Base-by-base conservation (phyloP, 2,888 invertebrate species). In the Tromatobia lineatoria region DNA sequence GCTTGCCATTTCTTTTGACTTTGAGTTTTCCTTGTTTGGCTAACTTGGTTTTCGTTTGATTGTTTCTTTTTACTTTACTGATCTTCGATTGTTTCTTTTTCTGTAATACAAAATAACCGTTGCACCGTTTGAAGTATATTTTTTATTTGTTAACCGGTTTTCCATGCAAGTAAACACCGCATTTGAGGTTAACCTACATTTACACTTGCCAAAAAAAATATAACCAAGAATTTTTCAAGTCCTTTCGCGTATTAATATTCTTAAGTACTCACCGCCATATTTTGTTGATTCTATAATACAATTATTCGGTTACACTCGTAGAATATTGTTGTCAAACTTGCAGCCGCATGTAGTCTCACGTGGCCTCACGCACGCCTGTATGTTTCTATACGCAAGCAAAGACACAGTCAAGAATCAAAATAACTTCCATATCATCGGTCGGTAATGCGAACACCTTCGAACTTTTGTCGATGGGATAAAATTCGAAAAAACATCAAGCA, bases 41-140 rank as follows among this genome's bases (percentile, higher is more conserved):
- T 15, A 94, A 89, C 85, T 93, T 94, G 7, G 91, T 94, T 85
- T 90, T 91, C 66, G 91, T 94, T 70, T 93, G 93, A 86, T 94
- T 94, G 79, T 91, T 94, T 47, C 92, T 90, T 88, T 94, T 94
- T 11, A 91, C 85, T 89, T 93, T 93, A 61, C 94, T 93, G 54
- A 94, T 90, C 86, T 94, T 94, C 13, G 88, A 79, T 87, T 93
- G 92, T 85, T 94, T 94, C 88, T 94, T 94, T 94, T 95, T 95
- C 94, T 95, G 93, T 29, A 54, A 80, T 10, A 18, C 11, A 38
- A n/a, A n/a, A 18, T 67, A 2, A 0, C n/a, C 13, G 13, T 15
- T 18, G 11, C 47, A 34, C 2, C 38, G 13, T 38, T 25, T 38
- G 38, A 71, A 38, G 11, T 18, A 54, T 57, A 15, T 25, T 13